phyloP scores from a whole-genome alignment of 2,113 vertebrate species.

The Takifugu bimaculatus region DNA sequence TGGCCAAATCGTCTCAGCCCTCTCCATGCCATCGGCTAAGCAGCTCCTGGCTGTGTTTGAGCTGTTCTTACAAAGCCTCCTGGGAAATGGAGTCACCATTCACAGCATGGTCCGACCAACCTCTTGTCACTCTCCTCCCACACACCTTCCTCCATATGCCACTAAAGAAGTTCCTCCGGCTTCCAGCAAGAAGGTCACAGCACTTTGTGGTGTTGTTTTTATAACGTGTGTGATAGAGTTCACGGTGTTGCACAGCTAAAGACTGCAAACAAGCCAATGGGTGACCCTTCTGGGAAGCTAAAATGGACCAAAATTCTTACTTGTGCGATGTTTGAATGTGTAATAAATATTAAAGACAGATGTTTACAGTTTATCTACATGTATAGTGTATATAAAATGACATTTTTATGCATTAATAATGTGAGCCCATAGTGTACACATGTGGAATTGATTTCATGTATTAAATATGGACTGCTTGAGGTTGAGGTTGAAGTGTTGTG shows the following conservation, averaged over 20 bases:
- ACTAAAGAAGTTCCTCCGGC: slow-evolving; percentile 72
- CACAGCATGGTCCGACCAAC: slow-evolving; percentile 69
- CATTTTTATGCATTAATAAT: neutral
- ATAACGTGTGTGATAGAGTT: neutral
- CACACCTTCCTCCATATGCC: slow-evolving; percentile 62
- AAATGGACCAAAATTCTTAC: too few relatives aligned
- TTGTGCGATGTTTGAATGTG: too few relatives aligned
- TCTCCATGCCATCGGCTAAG: slow-evolving; percentile 62
- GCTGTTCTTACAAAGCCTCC: slow-evolving; percentile 56
- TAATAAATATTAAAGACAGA: too few relatives aligned
- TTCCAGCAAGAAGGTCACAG: slow-evolving; percentile 49
- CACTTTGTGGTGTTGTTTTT: slow-evolving; percentile 10
- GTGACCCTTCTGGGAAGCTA: too few relatives aligned
- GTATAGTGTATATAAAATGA: neutral
- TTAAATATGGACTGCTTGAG: neutral
- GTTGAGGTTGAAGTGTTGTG: slow-evolving; percentile 8
- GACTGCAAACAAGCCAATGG: neutral
- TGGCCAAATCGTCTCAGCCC: slow-evolving; percentile 56
- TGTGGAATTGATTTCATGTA: neutral
- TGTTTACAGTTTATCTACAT: too few relatives aligned
- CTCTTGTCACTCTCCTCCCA: slow-evolving; percentile 66
- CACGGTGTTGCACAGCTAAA: slow-evolving; percentile 1
- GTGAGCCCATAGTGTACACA: too few relatives aligned
- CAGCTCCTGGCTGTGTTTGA: slow-evolving; percentile 51
- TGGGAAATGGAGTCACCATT: slow-evolving; percentile 63